phyloP scores from a whole-genome alignment of 1,140 invertebrate species.

The Planococcus citri region DNA sequence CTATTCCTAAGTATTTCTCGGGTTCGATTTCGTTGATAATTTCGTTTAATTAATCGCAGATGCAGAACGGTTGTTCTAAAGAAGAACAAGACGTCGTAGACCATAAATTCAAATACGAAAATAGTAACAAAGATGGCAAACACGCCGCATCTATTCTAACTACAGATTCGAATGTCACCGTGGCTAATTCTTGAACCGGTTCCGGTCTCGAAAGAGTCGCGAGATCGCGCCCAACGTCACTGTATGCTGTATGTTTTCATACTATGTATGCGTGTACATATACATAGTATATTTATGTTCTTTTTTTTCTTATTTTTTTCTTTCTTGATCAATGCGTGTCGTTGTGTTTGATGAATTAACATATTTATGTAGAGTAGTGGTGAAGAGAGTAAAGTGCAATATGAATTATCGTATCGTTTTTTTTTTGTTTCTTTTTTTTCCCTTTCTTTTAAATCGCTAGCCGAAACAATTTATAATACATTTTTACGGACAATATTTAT shows the following conservation, averaged over 20 bases:
- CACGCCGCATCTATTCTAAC: not conserved
- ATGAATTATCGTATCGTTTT: not conserved
- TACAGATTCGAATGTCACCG: not conserved
- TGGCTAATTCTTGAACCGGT: not conserved
- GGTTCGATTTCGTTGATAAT: not conserved
- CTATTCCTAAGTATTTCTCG: not conserved
- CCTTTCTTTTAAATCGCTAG: not conserved
- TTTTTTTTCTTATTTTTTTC: too few relatives aligned
- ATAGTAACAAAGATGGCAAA: not conserved
- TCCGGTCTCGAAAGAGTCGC: not conserved
- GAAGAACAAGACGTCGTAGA: not conserved
- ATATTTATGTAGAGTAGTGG: not conserved
- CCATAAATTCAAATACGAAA: not conserved
- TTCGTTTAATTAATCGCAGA: not conserved
- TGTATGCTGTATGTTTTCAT: not conserved
- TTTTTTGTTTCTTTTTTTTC: too few relatives aligned
- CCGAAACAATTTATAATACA: not conserved
- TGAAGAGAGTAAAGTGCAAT: not conserved
- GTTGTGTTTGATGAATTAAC: too few relatives aligned
- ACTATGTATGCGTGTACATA: too few relatives aligned
- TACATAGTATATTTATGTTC: too few relatives aligned
- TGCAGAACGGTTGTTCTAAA: not conserved
- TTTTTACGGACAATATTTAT: conserved; percentile 2
- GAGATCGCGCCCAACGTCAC: not conserved
- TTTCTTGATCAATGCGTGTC: too few relatives aligned